Conservation (phyloP, 2,888 invertebrate species). For the Ypsolopha sequella region DNA sequence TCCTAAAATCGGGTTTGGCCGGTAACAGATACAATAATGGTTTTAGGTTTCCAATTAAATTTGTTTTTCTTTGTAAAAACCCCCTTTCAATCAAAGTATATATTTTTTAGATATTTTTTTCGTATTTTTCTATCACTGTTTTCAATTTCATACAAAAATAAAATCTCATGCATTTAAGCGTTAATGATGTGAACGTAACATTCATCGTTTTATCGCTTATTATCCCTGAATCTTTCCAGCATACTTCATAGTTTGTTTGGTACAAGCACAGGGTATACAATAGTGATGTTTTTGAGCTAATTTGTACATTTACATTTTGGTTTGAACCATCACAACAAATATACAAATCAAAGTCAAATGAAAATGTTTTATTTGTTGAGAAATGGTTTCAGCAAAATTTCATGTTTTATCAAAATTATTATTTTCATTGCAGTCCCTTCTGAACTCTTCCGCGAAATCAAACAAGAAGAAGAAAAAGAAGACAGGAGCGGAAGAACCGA, state of each 20-base stretch:
- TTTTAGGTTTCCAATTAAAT: no score
- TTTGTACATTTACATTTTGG: slow-evolving; percentile 33
- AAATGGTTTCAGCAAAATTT: background rate
- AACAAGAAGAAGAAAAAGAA: slow-evolving; percentile 95
- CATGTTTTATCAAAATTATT: background rate
- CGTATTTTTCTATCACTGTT: no score
- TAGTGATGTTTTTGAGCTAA: slow-evolving; percentile 52
- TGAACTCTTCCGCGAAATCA: slow-evolving; percentile 84
- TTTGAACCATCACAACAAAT: slow-evolving; percentile 53
- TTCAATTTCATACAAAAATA: no score
- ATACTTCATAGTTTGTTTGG: slow-evolving; percentile 36
- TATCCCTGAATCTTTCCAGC: slow-evolving; percentile 60
- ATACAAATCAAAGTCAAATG: background rate
- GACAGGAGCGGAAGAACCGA: slow-evolving; percentile 67
- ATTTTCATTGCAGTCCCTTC: slow-evolving; percentile 66
- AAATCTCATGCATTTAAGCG: no score
- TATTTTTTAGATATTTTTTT: no score
- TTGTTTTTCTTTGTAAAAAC: no score
- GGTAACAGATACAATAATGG: no score
- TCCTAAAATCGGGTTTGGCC: no score
- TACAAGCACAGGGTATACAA: slow-evolving; percentile 63
- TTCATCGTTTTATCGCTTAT: background rate
- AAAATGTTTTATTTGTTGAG: no score
- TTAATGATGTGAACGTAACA: background rate
- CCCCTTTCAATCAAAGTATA: no score